Conservation (phyloP, 2,113 vertebrate species). For the Oenanthe oenanthe region DNA sequence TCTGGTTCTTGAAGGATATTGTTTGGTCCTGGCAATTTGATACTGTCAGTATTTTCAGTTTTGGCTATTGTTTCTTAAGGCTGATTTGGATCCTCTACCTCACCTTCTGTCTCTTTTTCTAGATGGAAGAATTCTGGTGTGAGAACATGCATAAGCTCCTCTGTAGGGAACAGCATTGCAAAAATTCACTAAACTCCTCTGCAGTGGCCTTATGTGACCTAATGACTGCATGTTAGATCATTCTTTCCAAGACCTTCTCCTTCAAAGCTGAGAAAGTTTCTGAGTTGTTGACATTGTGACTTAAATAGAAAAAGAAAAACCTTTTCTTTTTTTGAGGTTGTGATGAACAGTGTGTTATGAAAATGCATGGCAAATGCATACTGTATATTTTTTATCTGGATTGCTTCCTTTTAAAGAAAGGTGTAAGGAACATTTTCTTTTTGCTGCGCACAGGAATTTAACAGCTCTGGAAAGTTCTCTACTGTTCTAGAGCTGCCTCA, state of each 20-base stretch:
- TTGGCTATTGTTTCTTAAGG: neutral
- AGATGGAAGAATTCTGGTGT: neutral
- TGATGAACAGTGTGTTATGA: neutral
- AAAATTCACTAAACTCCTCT: neutral
- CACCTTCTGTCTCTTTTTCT: neutral
- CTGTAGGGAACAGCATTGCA: neutral
- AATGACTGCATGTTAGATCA: slow-evolving; percentile 4
- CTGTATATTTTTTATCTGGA: neutral
- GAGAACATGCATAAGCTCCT: neutral
- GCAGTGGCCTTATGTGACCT: neutral
- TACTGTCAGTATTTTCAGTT: neutral
- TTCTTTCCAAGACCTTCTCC: slow-evolving; percentile 13
- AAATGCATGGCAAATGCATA: neutral
- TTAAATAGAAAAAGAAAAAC: neutral
- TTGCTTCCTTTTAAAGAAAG: neutral
- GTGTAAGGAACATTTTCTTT: neutral
- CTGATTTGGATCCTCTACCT: neutral
- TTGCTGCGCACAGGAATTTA: neutral
- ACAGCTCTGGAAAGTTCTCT: neutral
- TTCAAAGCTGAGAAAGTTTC: neutral
- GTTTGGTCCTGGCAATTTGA: neutral
- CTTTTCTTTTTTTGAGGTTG: neutral
- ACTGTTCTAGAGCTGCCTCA: neutral
- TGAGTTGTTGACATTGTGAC: neutral
- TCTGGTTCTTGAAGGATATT: neutral